Evolutionary conservation across 2,113 vertebrate genomes (phyloP), one percentile per base, ranked within the genome.

Genomic region (Eupsittula cactorum): DNA sequence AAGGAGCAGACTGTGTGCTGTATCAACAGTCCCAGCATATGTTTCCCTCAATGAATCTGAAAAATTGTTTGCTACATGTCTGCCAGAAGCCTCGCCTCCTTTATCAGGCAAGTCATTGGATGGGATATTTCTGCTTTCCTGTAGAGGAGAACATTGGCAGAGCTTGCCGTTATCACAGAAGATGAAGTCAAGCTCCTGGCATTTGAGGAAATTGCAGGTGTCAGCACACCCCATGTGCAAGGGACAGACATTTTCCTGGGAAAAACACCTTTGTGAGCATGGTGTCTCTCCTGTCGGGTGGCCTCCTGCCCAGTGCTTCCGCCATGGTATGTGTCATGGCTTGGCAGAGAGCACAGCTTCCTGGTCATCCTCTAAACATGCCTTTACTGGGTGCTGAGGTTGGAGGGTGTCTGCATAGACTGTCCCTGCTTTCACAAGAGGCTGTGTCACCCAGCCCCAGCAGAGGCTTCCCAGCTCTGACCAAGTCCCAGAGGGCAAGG

Each of bases 381-480:
- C 24, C 11, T 23, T 27, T 2, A 1, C 27, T 39, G 25, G 10
- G 24, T 4, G 0, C 44, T 7, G 14, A 35, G 24, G 24, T 73
- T 44, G 70, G 63, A 88, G 37, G 24, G 47, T 57, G 67, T 42
- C 53, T 17, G 73, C 1, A 1, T 35, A 50, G 18, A 37, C 29
- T 0, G 0, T 37, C 41, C 16, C n/a, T 65, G 29, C 57, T 86
- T 55, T 64, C 3, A 0, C 57, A 27, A 59, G 17, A 46, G 42
- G 17, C 53, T 76, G 10, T 14, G 23, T 69, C 35, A 69, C 35
- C 10, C 53, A 50, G 75, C 24, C 33, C 1, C 2, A 62, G 46
- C 39, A 60, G 50, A 52, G 44, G 37, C 18, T 67, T 82, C 64
- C 39, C 64, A 53, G 64, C 35, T 62, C 59, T 82, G 77, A 67